These are phyloP conservation scores for Eurystomus gularis DNA, from an alignment of 2,113 vertebrate genomes.

Conservation along the genomic window DNA sequence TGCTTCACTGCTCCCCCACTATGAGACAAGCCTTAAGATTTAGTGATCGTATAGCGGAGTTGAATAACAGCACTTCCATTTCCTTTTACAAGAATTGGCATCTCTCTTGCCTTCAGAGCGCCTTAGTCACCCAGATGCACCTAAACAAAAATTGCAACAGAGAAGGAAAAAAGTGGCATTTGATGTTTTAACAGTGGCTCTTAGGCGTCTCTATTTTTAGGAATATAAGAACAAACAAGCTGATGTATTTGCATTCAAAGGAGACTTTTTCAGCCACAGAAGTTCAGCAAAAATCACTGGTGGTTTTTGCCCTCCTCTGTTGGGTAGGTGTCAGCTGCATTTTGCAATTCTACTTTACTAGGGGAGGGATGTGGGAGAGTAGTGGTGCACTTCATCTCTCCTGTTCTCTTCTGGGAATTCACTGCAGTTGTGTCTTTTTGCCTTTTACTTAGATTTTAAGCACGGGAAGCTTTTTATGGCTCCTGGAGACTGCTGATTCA, in stretches of 20 bases:
- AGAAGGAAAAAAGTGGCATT: neutral
- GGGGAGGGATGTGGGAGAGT: neutral
- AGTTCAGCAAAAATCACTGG: neutral
- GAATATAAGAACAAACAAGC: neutral
- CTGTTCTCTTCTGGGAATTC: neutral
- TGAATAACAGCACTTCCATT: slow-evolving; percentile 67
- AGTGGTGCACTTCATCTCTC: neutral
- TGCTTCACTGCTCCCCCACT: slow-evolving; percentile 71
- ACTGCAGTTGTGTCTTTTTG: neutral
- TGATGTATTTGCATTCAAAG: neutral
- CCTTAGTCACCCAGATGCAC: slow-evolving; percentile 1
- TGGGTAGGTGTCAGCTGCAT: neutral
- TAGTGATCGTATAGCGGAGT: slow-evolving; percentile 44
- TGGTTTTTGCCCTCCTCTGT: neutral
- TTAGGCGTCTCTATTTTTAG: neutral
- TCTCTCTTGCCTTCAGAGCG: slow-evolving; percentile 16
- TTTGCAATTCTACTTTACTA: neutral
- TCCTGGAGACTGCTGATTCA: neutral
- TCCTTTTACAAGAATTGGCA: slow-evolving; percentile 64
- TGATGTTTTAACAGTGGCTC: neutral
- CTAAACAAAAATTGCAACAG: neutral
- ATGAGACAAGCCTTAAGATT: slow-evolving; percentile 70
- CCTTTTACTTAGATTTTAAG: neutral
- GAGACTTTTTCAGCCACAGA: neutral
- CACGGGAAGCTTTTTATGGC: neutral